phyloP scores from a whole-genome alignment of 2,797 vertebrate species.

The Thaleichthys pacificus region DNA sequence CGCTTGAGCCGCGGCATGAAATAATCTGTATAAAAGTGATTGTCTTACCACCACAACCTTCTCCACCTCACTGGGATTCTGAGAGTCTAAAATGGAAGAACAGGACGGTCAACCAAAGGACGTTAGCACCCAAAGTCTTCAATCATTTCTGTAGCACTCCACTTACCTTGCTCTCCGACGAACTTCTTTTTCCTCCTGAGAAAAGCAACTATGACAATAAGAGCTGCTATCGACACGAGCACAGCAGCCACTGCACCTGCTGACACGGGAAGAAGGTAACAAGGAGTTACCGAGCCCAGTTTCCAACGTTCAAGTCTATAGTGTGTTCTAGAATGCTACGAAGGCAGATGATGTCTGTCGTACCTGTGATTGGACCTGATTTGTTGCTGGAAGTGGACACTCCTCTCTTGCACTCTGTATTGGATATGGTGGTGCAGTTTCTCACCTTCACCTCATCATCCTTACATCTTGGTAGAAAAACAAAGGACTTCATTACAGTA shows the following conservation, averaged over 20 bases:
- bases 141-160: neutral
- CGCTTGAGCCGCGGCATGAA: neutral
- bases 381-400: rapidly evolving
- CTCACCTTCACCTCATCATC: constrained; percentile 54
- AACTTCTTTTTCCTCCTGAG: neutral
- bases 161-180: neutral
- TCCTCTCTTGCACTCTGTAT: constrained; percentile 66
- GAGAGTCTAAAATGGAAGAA: constrained; percentile 27
- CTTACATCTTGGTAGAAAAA: constrained; percentile 58
- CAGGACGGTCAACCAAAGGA: neutral
- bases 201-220: neutral
- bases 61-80: neutral
- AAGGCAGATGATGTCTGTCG: neutral
- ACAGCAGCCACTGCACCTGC: neutral
- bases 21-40: neutral
- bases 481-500: neutral
- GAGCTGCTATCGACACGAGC: neutral
- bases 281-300: neutral
- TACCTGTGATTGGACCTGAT: constrained; percentile 44
- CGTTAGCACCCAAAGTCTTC: neutral
- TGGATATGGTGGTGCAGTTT: constrained; percentile 64
- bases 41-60: constrained; percentile 48
- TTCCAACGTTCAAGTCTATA: too few species aligned
- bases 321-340: too few species aligned
- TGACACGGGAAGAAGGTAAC: neutral